Conservation (phyloP, 2,113 vertebrate genomes). For the Chloropsis cyanopogon region DNA sequence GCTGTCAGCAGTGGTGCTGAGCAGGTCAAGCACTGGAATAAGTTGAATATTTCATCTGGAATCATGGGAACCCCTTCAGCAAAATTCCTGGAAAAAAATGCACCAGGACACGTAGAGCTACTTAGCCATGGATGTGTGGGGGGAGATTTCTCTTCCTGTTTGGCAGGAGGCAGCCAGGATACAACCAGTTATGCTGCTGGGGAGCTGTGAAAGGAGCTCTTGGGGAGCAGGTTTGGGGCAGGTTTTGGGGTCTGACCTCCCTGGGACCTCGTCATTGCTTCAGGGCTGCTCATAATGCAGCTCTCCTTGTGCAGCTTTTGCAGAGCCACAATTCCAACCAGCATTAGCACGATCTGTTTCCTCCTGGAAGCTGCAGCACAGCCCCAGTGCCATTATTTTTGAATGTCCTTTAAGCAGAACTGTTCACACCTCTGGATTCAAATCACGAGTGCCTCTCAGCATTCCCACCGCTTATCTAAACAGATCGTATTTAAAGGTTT, state of each 20-base stretch:
- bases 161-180: background rate
- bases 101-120: rapidly evolving
- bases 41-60: background rate
- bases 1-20: background rate
- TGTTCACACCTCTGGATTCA: constrained; percentile 34
- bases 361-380: background rate
- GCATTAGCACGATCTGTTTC: background rate
- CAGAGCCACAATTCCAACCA: background rate
- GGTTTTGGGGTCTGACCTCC: background rate
- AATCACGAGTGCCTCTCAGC: background rate
- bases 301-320: background rate
- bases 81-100: background rate
- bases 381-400: background rate
- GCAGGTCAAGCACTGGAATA: background rate
- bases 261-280: background rate
- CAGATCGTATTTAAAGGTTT: constrained; percentile 31
- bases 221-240: background rate
- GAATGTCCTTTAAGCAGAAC: background rate
- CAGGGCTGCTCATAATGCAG: background rate
- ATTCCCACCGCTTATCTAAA: constrained; percentile 28
- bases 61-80: background rate
- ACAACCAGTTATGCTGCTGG: background rate
- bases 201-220: background rate
- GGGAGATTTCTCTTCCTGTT: background rate
- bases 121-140: background rate